Conservation (phyloP, 64 coral and sea anemone genomes). For the Catalaphyllia jardinei region DNA sequence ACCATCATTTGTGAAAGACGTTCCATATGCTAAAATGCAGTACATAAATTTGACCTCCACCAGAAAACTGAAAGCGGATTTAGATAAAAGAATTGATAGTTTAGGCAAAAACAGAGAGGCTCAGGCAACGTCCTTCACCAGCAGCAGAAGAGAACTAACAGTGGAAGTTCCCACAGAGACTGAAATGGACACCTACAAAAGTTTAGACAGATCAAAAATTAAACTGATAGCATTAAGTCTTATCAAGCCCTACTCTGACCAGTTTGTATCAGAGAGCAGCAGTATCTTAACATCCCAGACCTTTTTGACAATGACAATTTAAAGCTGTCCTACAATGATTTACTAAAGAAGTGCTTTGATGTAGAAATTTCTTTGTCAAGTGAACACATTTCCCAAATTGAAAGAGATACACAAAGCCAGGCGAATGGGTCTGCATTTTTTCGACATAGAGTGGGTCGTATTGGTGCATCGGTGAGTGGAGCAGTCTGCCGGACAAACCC, state of each 20-base stretch:
- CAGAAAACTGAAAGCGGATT: no score
- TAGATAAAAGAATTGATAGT: no score
- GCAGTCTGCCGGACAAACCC: conserved; percentile 36
- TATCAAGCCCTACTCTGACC: background rate
- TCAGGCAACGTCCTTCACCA: no score
- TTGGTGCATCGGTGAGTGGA: conserved; percentile 4
- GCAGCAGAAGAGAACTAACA: no score
- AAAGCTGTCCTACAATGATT: background rate
- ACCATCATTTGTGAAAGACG: no score
- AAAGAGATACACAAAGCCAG: background rate
- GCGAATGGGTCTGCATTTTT: no score
- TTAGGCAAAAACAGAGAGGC: no score
- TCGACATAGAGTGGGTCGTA: background rate
- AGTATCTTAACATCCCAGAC: background rate
- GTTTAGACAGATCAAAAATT: no score
- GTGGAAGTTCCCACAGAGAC: no score
- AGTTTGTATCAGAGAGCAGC: background rate
- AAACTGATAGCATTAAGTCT: background rate
- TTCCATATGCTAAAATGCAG: no score
- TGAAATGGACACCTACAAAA: no score
- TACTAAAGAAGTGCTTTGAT: background rate
- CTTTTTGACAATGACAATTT: background rate
- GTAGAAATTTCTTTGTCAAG: background rate
- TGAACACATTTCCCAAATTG: background rate
- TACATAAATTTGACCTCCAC: no score